A percentile compares a stretch with the other conserved stretches of the same genome.
phyloP scores from a whole-genome alignment of 37 sponge, comb jelly and placozoan species.

The Lycopodina hypogea region DNA sequence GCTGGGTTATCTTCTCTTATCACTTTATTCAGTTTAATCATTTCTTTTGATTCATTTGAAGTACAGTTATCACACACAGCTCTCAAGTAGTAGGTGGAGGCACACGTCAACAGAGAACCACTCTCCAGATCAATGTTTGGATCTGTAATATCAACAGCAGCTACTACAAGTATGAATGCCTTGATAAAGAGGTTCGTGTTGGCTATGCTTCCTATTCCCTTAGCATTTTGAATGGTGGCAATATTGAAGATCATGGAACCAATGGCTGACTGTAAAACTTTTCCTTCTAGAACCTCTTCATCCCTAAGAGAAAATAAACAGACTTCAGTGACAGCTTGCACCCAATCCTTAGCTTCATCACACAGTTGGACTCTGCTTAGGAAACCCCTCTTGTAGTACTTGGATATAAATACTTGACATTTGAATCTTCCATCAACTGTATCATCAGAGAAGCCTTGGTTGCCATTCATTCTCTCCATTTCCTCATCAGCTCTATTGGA shows the following conservation, averaged over 20 bases:
- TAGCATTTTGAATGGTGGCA: constrained; percentile 36
- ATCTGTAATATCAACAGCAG: constrained; percentile 16
- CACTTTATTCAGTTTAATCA: neutral
- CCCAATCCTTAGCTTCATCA: neutral
- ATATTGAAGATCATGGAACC: constrained; percentile 43
- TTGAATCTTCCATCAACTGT: neutral
- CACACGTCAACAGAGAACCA: neutral
- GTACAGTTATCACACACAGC: neutral
- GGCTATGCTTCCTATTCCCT: neutral
- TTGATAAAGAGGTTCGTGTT: constrained; percentile 32
- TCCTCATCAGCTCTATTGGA: neutral
- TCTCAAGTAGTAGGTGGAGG: neutral
- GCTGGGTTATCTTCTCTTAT: neutral
- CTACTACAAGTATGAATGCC: constrained; percentile 23
- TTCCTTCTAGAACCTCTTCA: constrained; percentile 2
- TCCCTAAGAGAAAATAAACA: constrained; percentile 14
- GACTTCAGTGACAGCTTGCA: neutral
- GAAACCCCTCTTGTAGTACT: neutral
- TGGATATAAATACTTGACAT: neutral
- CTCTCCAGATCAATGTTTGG: neutral
- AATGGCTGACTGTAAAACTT: constrained; percentile 11
- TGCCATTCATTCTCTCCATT: neutral
- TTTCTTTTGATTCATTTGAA: neutral
- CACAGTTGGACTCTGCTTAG: neutral
- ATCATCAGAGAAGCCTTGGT: neutral